phyloP scores from a whole-genome alignment of 2,113 vertebrate genomes.

The human region GRCh38 chr2:137067501-137068000 shows the following conservation, averaged over 20 bases:
- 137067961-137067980: not conserved
- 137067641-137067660: not conserved
- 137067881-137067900: not conserved
- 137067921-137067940: accelerated
- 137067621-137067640: not conserved
- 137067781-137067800: not conserved
- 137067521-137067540: not conserved
- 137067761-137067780: not conserved
- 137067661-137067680: not conserved
- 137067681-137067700: not conserved
- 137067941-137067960: not conserved
- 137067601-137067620: not conserved
- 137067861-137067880: not conserved
- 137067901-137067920: not conserved
- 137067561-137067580: not conserved
- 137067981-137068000: not conserved
- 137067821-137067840: not conserved
- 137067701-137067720: not conserved
- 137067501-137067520: not conserved
- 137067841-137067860: not conserved
- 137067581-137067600: not conserved
- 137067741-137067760: not conserved
- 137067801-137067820: not conserved
- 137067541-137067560: not conserved
- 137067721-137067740: not conserved